Base-by-base conservation (phyloP, 2,888 invertebrate species). In the Crioceris asparagi region DNA sequence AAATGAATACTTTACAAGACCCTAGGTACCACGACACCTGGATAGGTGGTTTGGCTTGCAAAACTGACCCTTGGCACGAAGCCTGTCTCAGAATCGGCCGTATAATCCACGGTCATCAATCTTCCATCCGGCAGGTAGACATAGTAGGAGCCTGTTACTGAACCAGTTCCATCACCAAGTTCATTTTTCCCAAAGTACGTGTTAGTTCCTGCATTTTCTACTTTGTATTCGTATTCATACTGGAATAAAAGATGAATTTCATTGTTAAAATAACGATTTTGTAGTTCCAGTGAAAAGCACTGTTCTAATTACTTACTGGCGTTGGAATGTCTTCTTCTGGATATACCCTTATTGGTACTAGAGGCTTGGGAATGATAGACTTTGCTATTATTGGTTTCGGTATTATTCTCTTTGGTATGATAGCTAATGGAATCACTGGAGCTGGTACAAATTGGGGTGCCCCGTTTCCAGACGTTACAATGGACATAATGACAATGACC, bases 221-320 rank as follows among this genome's bases (percentile, higher is more conserved):
- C 81, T 62, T 79, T 78, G 61, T 79, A 83, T 61, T 79, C 71
- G 63, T 76, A 81, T 59, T 79, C 75, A 54, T 80, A 81, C 82
- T 82, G 68, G 41, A 63, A 60, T 44, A 42, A 49, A 38, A 43
- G 48, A 33, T 6, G 15, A 23, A 17, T 29, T 11, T 29, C 5
- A n/a, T n/a, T 21, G 25, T 15, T 12, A 32, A 21, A 32, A 32
- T 8, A 17, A 3, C 2, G 18, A n/a, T 1, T 17, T 6, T 17
- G 8, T 4, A 8, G 3, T 5, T 8, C 17, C 17, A 15, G 16
- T 8, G 11, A 15, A n/a, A 16, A 10, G 5, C 7, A 10, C 16
- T 30, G n/a, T 7, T 14, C 2, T 8, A 1, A 19, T 14, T 36
- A 36, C 36, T 36, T 27, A 37, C 37, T 19, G 37, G 37, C 17